Conservation (phyloP, 1,140 invertebrate species). For the Drosophila rufa region DNA sequence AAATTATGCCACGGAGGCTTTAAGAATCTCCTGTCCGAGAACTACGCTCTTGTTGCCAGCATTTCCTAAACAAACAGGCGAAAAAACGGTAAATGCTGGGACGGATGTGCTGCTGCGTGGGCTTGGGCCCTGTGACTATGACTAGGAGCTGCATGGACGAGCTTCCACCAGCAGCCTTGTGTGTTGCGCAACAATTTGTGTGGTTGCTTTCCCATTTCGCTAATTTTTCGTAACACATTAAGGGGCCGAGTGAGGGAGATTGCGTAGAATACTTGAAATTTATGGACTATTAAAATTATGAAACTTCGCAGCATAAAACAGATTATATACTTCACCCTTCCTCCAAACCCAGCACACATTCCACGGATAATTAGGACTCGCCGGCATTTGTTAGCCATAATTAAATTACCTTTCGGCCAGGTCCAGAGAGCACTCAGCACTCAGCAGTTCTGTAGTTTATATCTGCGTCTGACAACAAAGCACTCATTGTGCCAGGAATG, state of each 20-base stretch:
- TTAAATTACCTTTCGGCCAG: slow-evolving; percentile 15
- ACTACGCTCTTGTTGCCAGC: slow-evolving; percentile 23
- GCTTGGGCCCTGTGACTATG: not conserved
- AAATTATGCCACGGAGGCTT: slow-evolving; percentile 20
- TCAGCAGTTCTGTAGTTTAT: slow-evolving; percentile 5
- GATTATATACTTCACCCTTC: not conserved
- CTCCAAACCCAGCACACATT: not conserved
- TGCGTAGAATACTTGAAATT: slow-evolving; percentile 9
- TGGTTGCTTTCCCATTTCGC: slow-evolving; percentile 1
- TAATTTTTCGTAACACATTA: slow-evolving; percentile 11
- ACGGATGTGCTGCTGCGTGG: slow-evolving; percentile 16
- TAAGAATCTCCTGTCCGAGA: slow-evolving; percentile 1
- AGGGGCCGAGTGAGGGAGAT: not conserved
- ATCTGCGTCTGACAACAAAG: slow-evolving; percentile 32
- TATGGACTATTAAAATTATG: slow-evolving; percentile 17
- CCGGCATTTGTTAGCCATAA: slow-evolving; percentile 3
- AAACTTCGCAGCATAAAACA: not conserved
- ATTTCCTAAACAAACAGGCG: slow-evolving; percentile 31
- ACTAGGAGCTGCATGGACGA: slow-evolving; percentile 7
- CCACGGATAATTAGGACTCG: not conserved
- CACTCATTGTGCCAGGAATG: not conserved
- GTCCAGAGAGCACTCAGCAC: slow-evolving; percentile 1
- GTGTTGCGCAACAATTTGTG: slow-evolving; percentile 29
- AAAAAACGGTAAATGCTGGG: slow-evolving; percentile 22
- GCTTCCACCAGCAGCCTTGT: slow-evolving; percentile 5